These are phyloP conservation scores for Chondrilla cf. caribensis DNA, from an alignment of 37 sponge, comb jelly and placozoan genomes.

Conservation along the genomic window DNA sequence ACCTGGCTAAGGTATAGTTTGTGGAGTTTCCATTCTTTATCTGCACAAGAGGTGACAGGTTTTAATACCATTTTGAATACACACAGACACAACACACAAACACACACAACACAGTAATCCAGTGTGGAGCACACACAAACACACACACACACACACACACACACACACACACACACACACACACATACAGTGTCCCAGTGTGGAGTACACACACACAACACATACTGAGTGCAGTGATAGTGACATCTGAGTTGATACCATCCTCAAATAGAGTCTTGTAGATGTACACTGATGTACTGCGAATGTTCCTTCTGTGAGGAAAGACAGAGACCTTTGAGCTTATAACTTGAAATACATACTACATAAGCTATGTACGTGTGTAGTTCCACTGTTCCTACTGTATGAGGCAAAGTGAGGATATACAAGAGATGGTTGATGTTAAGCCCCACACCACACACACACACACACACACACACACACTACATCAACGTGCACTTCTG, in stretches of 20 bases:
- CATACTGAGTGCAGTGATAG: constrained; percentile 64
- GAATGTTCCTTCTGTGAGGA: constrained; percentile 45
- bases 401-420: too few relatives aligned
- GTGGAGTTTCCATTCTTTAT: constrained; percentile 73
- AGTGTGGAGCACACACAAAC: constrained; percentile 16
- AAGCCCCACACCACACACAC: background rate
- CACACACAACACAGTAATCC: too few relatives aligned
- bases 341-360: background rate
- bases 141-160: background rate
- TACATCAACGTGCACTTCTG: background rate
- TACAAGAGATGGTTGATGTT: background rate
- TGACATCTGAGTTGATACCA: constrained; percentile 62
- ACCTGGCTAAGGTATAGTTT: constrained; percentile 74
- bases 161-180: background rate
- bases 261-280: constrained; percentile 57
- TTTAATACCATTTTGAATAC: background rate
- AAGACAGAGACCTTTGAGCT: background rate
- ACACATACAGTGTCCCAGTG: background rate
- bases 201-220: too few relatives aligned
- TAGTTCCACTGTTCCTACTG: too few relatives aligned
- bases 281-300: constrained; percentile 63
- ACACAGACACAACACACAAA: too few relatives aligned
- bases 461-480: constrained; percentile 25
- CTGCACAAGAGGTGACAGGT: constrained; percentile 15
- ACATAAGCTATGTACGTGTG: background rate